These are phyloP conservation scores for Crematogaster levior DNA, from an alignment of 2,888 invertebrate genomes.

Conservation along the genomic window DNA sequence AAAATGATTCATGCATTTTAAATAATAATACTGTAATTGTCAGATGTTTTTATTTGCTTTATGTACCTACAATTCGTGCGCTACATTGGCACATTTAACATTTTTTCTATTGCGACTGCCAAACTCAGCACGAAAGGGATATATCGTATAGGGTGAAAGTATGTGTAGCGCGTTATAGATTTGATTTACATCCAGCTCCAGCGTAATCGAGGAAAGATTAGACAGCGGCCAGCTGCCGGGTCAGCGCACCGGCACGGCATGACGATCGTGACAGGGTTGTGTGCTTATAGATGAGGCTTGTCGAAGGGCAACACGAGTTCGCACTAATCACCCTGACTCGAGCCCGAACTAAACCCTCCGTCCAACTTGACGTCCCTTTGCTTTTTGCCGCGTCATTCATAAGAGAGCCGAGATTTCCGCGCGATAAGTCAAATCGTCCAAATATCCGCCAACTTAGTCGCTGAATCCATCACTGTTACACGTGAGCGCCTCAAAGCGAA, in stretches of 20 bases:
- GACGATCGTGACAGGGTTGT: conserved; percentile 58
- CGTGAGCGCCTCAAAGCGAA: neutral
- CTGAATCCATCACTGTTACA: conserved; percentile 21
- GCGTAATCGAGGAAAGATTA: conserved; percentile 82
- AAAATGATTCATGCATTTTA: neutral
- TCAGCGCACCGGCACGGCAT: conserved; percentile 66
- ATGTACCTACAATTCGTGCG: neutral
- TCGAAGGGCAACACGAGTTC: conserved; percentile 73
- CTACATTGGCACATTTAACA: neutral
- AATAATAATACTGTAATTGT: neutral
- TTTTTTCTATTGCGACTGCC: neutral
- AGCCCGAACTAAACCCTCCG: conserved; percentile 40
- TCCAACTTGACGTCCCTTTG: conserved; percentile 37
- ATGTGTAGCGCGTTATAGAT: conserved; percentile 61
- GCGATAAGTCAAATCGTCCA: conserved; percentile 54
- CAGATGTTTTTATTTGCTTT: neutral
- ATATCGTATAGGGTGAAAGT: neutral
- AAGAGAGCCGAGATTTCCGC: conserved; percentile 68
- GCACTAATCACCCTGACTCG: conserved; percentile 74
- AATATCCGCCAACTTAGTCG: conserved; percentile 49
- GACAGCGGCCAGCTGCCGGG: conserved; percentile 80
- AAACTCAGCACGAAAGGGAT: neutral
- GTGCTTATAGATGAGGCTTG: conserved; percentile 68
- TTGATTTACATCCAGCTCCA: conserved; percentile 76
- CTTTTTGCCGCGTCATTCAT: conserved; percentile 84